These are phyloP conservation scores for Tragulus kanchil DNA, from an alignment of 2,113 vertebrate species.

Conservation along the genomic window DNA sequence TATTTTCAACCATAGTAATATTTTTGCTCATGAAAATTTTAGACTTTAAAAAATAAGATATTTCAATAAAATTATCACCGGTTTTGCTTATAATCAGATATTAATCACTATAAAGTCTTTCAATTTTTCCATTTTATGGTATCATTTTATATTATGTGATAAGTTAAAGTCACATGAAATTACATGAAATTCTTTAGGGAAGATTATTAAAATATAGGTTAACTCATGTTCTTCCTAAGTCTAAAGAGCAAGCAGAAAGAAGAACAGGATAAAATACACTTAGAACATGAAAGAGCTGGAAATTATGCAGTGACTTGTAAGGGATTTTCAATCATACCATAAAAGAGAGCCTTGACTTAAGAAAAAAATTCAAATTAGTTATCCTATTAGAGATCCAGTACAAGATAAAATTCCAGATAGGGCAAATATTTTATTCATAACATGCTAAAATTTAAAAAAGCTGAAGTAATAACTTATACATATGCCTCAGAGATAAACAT, in stretches of 20 bases:
- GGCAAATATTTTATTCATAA: conserved; percentile 78
- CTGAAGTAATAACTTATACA: conserved; percentile 62
- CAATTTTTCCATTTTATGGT: background rate
- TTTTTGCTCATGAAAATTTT: background rate
- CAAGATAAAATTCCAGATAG: conserved; percentile 66
- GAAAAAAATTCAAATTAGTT: conserved; percentile 76
- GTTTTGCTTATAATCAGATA: background rate
- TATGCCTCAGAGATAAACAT: conserved; percentile 73
- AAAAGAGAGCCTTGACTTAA: conserved; percentile 55
- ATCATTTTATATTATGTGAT: background rate
- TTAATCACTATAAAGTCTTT: background rate
- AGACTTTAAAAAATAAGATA: background rate
- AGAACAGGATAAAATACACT: conserved; percentile 52
- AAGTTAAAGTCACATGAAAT: conserved; percentile 35
- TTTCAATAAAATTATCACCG: background rate
- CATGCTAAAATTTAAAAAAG: conserved; percentile 68
- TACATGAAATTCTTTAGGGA: conserved; percentile 44
- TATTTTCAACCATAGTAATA: background rate
- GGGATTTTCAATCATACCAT: conserved; percentile 71
- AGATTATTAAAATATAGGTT: conserved; percentile 57
- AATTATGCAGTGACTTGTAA: conserved; percentile 67
- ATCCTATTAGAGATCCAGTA: conserved; percentile 67
- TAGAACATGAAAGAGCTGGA: conserved; percentile 59
- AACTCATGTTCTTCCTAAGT: conserved; percentile 48
- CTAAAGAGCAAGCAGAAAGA: conserved; percentile 58